A percentile compares a stretch with the other conserved stretches of the same genome.
phyloP scores from a whole-genome alignment of 1,140 invertebrate genomes.

The Forficula auricularia region DNA sequence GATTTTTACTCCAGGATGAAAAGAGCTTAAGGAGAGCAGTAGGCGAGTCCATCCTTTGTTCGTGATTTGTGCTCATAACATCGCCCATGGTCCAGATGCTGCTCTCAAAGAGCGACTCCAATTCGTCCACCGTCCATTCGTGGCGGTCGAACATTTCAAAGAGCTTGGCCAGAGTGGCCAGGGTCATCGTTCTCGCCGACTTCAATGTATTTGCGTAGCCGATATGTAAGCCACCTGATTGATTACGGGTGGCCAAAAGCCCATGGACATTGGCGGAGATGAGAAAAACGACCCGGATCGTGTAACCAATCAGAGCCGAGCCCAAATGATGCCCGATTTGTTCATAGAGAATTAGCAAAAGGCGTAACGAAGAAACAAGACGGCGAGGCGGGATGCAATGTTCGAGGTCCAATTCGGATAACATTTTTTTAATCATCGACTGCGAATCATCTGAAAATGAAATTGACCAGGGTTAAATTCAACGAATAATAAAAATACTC shows the following conservation, averaged over 20 bases:
- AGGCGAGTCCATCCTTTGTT: conserved; percentile 67
- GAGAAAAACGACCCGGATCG: too few relatives aligned
- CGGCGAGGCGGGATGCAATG: conserved; percentile 50
- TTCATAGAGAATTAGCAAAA: conserved; percentile 62
- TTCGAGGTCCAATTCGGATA: conserved; percentile 33
- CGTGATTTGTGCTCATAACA: conserved; percentile 35
- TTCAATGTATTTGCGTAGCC: conserved; percentile 47
- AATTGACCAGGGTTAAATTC: too few relatives aligned
- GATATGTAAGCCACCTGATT: conserved; percentile 29
- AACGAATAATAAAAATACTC: too few relatives aligned
- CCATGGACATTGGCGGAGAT: too few relatives aligned
- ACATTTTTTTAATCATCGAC: conserved; percentile 28
- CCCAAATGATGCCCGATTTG: conserved; percentile 25
- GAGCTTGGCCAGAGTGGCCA: conserved; percentile 47
- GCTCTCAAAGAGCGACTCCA: conserved; percentile 56
- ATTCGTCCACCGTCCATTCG: conserved; percentile 46
- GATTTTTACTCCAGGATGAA: conserved; percentile 53
- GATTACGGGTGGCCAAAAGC: too few relatives aligned
- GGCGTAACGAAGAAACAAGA: conserved; percentile 53
- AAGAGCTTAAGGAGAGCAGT: conserved; percentile 67
- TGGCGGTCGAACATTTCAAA: conserved; percentile 66
- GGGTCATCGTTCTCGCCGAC: conserved; percentile 39
- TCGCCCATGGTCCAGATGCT: conserved; percentile 64
- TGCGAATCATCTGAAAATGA: conserved; percentile 18
- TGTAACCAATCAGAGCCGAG: too few relatives aligned